Evolutionary conservation across 2,888 invertebrate species (phyloP).

Genomic region (Aelia acuminata): DNA sequence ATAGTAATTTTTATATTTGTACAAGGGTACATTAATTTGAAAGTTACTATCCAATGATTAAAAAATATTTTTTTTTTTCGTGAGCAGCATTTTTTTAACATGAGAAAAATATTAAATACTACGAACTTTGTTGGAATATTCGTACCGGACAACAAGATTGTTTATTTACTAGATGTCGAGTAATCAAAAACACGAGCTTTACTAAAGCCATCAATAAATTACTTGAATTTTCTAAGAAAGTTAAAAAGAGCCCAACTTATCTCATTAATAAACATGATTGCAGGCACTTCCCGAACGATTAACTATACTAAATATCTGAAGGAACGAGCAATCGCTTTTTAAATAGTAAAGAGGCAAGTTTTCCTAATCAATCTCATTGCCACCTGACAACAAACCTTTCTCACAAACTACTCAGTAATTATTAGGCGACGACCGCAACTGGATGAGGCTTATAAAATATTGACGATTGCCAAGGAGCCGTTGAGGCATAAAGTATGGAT

Average conservation of each 20-base stretch:
- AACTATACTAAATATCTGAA: not conserved
- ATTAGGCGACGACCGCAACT: not conserved
- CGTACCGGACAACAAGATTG: not conserved
- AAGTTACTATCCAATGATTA: too few relatives aligned
- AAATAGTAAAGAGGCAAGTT: not conserved
- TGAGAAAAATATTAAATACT: not conserved
- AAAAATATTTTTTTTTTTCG: too few relatives aligned
- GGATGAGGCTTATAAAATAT: not conserved
- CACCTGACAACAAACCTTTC: not conserved
- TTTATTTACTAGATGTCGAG: not conserved
- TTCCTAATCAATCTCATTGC: not conserved
- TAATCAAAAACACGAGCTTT: not conserved
- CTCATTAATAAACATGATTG: constrained; percentile 26
- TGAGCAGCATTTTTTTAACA: too few relatives aligned
- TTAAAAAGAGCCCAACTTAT: not conserved
- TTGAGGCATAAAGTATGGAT: constrained; percentile 16
- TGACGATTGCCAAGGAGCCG: not conserved
- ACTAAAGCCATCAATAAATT: not conserved
- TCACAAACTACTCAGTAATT: not conserved
- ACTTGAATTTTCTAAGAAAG: not conserved
- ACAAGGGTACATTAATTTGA: too few relatives aligned
- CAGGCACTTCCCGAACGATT: not conserved
- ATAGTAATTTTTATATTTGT: too few relatives aligned
- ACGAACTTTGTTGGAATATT: not conserved
- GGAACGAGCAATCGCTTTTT: not conserved